Base-by-base conservation (phyloP, 2,113 vertebrate species). In the Acinonyx jubatus region DNA sequence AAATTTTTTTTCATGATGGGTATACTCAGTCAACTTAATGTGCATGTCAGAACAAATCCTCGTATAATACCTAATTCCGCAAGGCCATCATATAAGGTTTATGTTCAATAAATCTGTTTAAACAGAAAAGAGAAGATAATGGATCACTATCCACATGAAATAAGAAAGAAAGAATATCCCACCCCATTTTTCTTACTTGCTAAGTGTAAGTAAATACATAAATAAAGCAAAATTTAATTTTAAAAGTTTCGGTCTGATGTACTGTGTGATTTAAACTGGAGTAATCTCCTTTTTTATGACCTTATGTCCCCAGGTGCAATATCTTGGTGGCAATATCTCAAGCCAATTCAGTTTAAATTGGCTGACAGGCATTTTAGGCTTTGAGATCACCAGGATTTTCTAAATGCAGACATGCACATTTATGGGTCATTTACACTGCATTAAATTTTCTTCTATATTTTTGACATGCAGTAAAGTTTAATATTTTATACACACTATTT, bases 1-100 rank as follows among this genome's bases (percentile, higher is more conserved):
- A 80, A 80, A 48, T 73, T 86, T 69, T 89, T 87, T 69, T 80
- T 4, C n/a, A 7, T 61, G 86, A 92, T 8, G 55, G 31, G 31
- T 88, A 1, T 86, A 91, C 66, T 98, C 92, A 92, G 68, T 98
- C 94, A 97, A 95, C n/a, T 96, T 97, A 97, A 98, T 96, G 89
- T 65, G 27, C 68, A 86, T 93, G 86, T 95, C 95, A 98, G 81
- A 93, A 92, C 66, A 94, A 97, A 95, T 96, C 91, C 36, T 96
- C 82, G n/a, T 94, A 79, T 84, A 93, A 94, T 91, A 97, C 27
- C 96, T 86, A 96, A 93, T 96, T 97, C 96, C 23, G 2, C 50
- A 82, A 95, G 66, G 65, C 69, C 41, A 38, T 96, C 27, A 33
- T 52, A 41, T 88, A 91, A 92, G 50, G 68, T 83, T 91, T 96